Evolutionary conservation across 2,888 invertebrate species (phyloP).

Genomic region (Ligdia adustata): DNA sequence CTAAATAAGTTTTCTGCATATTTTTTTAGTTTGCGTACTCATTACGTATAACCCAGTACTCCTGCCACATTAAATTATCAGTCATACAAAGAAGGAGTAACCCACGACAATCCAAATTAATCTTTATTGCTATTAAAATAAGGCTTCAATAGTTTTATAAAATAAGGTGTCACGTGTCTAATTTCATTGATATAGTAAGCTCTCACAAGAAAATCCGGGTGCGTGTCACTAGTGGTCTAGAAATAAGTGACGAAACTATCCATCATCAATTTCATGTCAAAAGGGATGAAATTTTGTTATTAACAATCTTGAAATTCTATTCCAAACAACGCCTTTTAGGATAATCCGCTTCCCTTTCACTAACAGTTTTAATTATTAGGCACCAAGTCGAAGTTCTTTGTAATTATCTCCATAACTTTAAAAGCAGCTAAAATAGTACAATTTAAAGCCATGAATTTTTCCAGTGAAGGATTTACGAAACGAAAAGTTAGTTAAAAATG

Average conservation of each 20-base stretch:
- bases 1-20: too few relatives aligned
- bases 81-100: too few relatives aligned
- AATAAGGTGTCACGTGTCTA: not conserved
- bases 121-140: constrained; percentile 10
- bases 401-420: too few relatives aligned
- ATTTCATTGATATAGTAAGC: constrained; percentile 35
- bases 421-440: too few relatives aligned
- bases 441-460: too few relatives aligned
- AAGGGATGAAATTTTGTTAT: not conserved
- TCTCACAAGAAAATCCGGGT: constrained; percentile 63
- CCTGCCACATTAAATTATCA: not conserved
- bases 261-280: constrained; percentile 1
- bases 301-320: not conserved
- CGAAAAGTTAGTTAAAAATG: too few relatives aligned
- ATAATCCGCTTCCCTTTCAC: too few relatives aligned
- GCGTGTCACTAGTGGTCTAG: constrained; percentile 48
- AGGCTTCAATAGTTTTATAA: not conserved
- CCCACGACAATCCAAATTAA: not conserved
- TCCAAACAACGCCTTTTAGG: not conserved
- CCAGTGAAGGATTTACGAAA: too few relatives aligned
- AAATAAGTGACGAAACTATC: constrained; percentile 34
- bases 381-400: too few relatives aligned
- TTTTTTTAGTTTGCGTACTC: too few relatives aligned
- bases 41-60: too few relatives aligned
- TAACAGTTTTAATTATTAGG: too few relatives aligned